Evolutionary conservation across 2,113 vertebrate genomes (phyloP), one percentile per base, ranked within the genome.

Genomic region (Physeter macrocephalus): DNA sequence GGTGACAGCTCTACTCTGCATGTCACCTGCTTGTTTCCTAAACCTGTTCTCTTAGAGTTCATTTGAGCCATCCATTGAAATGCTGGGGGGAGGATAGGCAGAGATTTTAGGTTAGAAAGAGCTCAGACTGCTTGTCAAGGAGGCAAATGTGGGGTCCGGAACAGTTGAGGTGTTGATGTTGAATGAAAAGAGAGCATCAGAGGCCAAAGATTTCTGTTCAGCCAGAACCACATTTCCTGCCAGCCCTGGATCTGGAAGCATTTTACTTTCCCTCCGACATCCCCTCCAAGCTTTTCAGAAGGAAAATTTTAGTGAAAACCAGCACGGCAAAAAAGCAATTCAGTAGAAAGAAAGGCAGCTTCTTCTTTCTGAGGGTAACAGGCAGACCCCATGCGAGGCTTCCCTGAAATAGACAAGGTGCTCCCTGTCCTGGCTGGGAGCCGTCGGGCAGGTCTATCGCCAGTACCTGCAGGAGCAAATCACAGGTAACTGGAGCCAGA

Each of bases 1-100:
- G 4, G 2, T 2, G 23, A 21, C 2, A 1, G 3, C 2, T 7
- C 36, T 11, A 25, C 31, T 46, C 29, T 36, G 13, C 0, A 2
- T 0, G 0, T 0, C 62, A 9, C 27, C 6, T 10, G 1, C 0
- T 0, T 1, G 0, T 39, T 25, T 25, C 27, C 15, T 43, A 41
- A 67, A 27, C 29, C 49, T 36, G 6, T 14, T 39, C 8, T 46
- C 52, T 54, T 5, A 3, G 31, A 46, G 49, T 3, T 39, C 5
- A n/a, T 29, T 0, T 29, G 67, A 29, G 1, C 21, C 13, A 15
- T 3, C 20, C 36, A 64, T 5, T 34, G 8, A 83, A 54, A 46
- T 15, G 15, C 11, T 31, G 4, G 15, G 61, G 21, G 1, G 0
- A 12, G 1, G 5, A 41, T 7, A 43, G 66, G 14, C 9, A 21